phyloP scores from a whole-genome alignment of 2,888 invertebrate genomes.

The Parelbella ahira region DNA sequence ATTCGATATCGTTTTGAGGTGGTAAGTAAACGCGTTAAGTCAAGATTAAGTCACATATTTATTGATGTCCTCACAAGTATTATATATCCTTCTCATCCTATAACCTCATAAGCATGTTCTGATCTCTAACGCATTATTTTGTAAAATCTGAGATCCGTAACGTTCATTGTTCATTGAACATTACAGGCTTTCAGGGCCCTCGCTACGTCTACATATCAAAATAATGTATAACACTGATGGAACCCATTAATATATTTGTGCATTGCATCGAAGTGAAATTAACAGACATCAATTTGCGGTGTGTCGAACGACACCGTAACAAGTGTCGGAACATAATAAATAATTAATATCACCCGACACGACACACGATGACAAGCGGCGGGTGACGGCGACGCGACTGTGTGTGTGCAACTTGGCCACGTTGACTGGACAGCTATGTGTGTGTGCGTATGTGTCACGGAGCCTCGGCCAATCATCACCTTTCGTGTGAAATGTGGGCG shows the following conservation, averaged over 20 bases:
- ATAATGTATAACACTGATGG: too few relatives aligned
- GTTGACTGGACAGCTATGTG: slow-evolving; percentile 7
- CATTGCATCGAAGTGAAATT: slow-evolving; percentile 20
- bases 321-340: slow-evolving; percentile 23
- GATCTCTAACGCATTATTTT: too few relatives aligned
- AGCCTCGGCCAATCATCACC: slow-evolving; percentile 71
- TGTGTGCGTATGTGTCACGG: slow-evolving; percentile 35
- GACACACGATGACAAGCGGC: slow-evolving; percentile 12
- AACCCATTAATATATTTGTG: slow-evolving; percentile 22
- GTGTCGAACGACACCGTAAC: slow-evolving; percentile 10
- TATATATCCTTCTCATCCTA: too few relatives aligned
- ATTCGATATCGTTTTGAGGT: too few relatives aligned
- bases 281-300: slow-evolving; percentile 20
- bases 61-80: too few relatives aligned
- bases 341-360: slow-evolving; percentile 18
- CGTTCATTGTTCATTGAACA: too few relatives aligned
- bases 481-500: slow-evolving; percentile 74
- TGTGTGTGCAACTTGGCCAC: slow-evolving; percentile 11
- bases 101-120: too few relatives aligned
- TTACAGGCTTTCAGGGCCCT: too few relatives aligned
- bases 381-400: background rate
- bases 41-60: too few relatives aligned
- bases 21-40: too few relatives aligned
- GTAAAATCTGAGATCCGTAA: too few relatives aligned
- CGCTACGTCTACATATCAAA: too few relatives aligned